Evolutionary conservation across 2,113 vertebrate genomes (phyloP), one percentile per base, ranked within the genome.

Genomic region (Corydoras maculifer): DNA sequence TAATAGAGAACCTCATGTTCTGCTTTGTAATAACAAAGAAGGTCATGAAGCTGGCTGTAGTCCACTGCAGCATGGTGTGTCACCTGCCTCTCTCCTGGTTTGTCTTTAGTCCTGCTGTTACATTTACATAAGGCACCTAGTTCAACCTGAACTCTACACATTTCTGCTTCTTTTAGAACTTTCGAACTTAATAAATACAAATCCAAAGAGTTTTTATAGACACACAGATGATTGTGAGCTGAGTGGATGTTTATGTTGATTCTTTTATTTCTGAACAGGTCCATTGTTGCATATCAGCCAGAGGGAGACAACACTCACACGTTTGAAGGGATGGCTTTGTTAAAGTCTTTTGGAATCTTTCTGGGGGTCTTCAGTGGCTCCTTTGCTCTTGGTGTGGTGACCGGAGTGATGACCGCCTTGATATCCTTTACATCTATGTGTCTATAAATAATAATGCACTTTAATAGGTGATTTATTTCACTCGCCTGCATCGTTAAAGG

Each of bases 361-460:
- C 88, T 99, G 58, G 96, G 97, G 9, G 92, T 99, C 82, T 99
- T 99, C 90, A 98, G 96, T 73, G 97, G 96, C 69, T 99, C 97
- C 3, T 99, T 99, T 53, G 92, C 95, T 2, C 93, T 99, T 79
- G 96, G 97, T 69, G 92, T 96, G 68, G 94, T 92, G 69, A 99
- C 95, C 0, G 97, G 95, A 76, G 84, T 98, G 58, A 89, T 98
- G 78, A 99, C 97, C 2, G 94, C 96, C 74, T 90, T 99, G 81
- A 99, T 99, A 99, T 98, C 97, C 88, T 98, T 92, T 82, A 31
- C 1, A 13, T 14, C 55, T 9, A 50, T 13, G 10, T n/a, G 18
- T 25, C 18, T 25, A 25, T 8, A 2, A n/a, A 6, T 69, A 48
- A 2, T 7, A 2, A 2, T 10, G 2, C 57, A 3, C 15, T 15